Evolutionary conservation across 2,113 vertebrate species (phyloP), one percentile per base, ranked within the genome.

Genomic region (Blennius ocellaris): DNA sequence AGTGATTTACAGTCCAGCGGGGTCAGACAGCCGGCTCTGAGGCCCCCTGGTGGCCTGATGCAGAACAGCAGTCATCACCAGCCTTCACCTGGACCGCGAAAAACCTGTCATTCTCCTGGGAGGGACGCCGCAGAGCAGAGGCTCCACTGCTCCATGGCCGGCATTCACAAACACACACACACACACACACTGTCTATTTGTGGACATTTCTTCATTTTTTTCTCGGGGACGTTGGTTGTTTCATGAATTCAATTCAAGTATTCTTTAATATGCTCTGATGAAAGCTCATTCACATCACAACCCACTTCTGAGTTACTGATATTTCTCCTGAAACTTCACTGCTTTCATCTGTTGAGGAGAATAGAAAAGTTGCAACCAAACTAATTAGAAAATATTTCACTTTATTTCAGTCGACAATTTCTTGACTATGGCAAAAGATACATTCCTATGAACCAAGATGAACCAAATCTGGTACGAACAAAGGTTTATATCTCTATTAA

Each of bases 31-130:
- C 75, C 36, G 30, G 56, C 60, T 62, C 56, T 43, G 72, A 36
- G 72, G 49, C 68, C 63, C 58, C 6, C 56, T 70, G 50, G 75
- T 76, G 63, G 38, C 73, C 43, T 65, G 82, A 47, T 81, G 38
- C 82, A 62, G 75, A 69, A 54, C 66, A 60, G 61, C 30, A 60
- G 38, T 69, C 62, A 14, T 73, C 82, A 83, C 76, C 85, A 81
- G 88, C 89, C 86, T 90, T 85, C 82, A 85, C 11, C 49, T 38
- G 5, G 68, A 90, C 78, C 73, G 68, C 63, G 83, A 78, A 90
- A 89, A 71, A 81, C 63, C 68, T 73, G 85, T 84, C 80, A 80
- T 87, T 75, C 71, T 81, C 60, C 48, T 4, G 21, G 30, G 82
- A 30, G 66, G 41, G 57, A 67, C 45, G 70, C 71, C 63, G 37